These are phyloP conservation scores for Zosterops pallidus DNA, from an alignment of 2,113 vertebrate species.

Conservation along the genomic window DNA sequence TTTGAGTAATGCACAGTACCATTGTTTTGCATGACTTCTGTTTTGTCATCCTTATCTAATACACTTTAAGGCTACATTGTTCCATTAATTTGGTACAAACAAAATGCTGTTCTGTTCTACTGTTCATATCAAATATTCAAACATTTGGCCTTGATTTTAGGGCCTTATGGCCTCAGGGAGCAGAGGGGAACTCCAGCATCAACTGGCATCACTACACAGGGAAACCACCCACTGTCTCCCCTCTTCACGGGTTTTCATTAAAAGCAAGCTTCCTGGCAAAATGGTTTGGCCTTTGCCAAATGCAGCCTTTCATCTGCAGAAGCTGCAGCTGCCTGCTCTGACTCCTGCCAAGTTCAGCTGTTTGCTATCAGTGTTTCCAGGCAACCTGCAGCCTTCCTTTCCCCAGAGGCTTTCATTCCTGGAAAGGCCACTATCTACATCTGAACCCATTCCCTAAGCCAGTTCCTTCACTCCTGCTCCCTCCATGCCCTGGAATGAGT, in stretches of 20 bases:
- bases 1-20: neutral
- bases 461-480: neutral
- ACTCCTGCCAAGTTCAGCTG: neutral
- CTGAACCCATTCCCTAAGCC: neutral
- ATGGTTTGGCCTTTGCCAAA: neutral
- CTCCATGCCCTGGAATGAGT: neutral
- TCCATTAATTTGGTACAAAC: neutral
- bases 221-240: neutral
- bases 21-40: neutral
- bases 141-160: neutral
- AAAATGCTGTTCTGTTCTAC: neutral
- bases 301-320: neutral
- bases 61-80: neutral
- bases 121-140: neutral
- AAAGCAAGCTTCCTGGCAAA: neutral
- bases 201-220: neutral
- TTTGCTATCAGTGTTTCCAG: neutral
- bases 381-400: neutral
- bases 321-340: neutral
- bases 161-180: neutral
- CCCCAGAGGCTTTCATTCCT: neutral
- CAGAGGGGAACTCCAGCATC: neutral
- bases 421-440: neutral
- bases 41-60: neutral
- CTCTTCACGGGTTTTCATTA: neutral